These are phyloP conservation scores for Turnix velox DNA, from an alignment of 2,113 vertebrate species.

Conservation along the genomic window DNA sequence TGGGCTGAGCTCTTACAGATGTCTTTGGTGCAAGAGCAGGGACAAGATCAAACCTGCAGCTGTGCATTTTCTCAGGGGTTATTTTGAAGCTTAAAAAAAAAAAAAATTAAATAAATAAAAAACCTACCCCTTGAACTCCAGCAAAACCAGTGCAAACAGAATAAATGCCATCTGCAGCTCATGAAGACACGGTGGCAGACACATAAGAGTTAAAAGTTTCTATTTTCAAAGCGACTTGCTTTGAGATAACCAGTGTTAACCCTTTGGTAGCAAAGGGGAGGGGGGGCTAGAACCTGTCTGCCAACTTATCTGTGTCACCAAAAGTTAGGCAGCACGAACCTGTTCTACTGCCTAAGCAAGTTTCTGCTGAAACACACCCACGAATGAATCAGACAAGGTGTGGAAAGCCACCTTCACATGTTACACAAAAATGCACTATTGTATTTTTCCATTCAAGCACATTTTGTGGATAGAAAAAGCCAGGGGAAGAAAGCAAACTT, in stretches of 20 bases:
- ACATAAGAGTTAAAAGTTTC: neutral
- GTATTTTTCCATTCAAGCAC: constrained; percentile 62
- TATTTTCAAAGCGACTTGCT: neutral
- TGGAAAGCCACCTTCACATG: constrained; percentile 38
- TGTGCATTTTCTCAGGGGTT: constrained; percentile 51
- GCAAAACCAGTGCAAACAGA: neutral
- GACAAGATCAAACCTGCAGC: constrained; percentile 85
- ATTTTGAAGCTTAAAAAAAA: neutral
- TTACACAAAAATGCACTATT: constrained; percentile 46
- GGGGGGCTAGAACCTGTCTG: neutral
- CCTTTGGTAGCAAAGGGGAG: neutral
- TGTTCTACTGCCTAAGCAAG: constrained; percentile 64
- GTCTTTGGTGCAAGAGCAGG: constrained; percentile 60
- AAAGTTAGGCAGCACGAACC: constrained; percentile 62
- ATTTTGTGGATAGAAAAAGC: neutral
- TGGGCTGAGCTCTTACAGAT: constrained; percentile 57
- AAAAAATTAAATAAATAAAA: neutral
- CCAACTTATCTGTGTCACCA: constrained; percentile 39
- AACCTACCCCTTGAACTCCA: neutral
- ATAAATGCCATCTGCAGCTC: neutral
- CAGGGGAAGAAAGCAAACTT: neutral
- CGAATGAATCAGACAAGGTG: constrained; percentile 53
- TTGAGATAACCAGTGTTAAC: neutral
- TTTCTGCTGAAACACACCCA: constrained; percentile 46
- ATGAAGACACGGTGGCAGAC: neutral